A percentile compares a stretch with the other conserved stretches of the same genome.
Evolutionary conservation across 1,140 invertebrate species (phyloP).

Genomic region (Coenobita brevimanus): DNA sequence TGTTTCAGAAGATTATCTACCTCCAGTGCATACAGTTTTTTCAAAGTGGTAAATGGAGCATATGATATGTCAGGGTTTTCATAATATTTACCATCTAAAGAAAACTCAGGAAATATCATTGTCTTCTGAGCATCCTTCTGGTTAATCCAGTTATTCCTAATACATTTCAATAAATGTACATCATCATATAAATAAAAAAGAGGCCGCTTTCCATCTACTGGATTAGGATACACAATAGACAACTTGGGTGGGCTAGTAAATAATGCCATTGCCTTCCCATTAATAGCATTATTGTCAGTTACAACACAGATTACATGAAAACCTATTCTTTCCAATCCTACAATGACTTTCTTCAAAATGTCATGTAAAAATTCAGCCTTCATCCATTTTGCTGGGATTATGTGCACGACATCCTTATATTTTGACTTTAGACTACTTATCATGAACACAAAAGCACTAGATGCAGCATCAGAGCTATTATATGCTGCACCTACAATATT

Average conservation of each 20-base stretch:
- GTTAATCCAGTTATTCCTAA: not conserved
- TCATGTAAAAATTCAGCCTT: constrained; percentile 43
- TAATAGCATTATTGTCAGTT: constrained; percentile 67
- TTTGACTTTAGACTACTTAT: not conserved
- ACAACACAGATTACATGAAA: no score
- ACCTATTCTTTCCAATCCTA: constrained; percentile 49
- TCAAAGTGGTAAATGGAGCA: not conserved
- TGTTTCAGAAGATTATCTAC: constrained; percentile 27
- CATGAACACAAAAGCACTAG: constrained; percentile 23
- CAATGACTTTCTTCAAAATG: constrained; percentile 41
- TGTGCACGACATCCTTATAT: constrained; percentile 60
- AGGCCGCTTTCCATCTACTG: not conserved
- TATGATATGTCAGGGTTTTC: not conserved
- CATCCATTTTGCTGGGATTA: constrained; percentile 59
- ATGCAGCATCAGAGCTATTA: not conserved
- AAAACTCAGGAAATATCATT: constrained; percentile 29
- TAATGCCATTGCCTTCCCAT: no score
- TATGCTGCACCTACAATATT: constrained; percentile 13
- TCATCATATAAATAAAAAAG: constrained; percentile 3
- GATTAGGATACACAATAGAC: constrained; percentile 15
- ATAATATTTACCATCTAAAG: not conserved
- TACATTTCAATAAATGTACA: no score
- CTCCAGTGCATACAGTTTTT: constrained; percentile 6
- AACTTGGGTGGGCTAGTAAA: no score
- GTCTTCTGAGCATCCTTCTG: not conserved